Evolutionary conservation across 1,140 invertebrate species (phyloP).

Genomic region (Cherax quadricarinatus): DNA sequence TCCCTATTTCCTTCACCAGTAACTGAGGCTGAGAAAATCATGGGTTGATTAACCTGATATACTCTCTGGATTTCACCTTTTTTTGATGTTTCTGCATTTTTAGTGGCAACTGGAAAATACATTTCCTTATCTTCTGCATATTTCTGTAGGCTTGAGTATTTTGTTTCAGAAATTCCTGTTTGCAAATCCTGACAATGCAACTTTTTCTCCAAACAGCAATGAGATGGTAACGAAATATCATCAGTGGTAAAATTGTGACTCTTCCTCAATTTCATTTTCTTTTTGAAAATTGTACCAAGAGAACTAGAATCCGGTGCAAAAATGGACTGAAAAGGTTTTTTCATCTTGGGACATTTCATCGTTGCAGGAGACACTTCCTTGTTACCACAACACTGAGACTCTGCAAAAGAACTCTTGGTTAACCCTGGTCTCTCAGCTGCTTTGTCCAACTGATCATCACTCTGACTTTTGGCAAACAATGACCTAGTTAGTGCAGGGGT

Average conservation of each 20-base stretch:
- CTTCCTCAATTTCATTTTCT: slow-evolving; percentile 46
- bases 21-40: not conserved
- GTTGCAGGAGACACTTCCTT: slow-evolving; percentile 8
- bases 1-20: not conserved
- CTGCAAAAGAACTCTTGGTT: slow-evolving; percentile 26
- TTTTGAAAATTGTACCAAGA: slow-evolving; percentile 28
- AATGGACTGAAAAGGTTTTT: slow-evolving; percentile 33
- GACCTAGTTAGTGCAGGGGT: slow-evolving; percentile 16
- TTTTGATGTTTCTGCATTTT: not conserved
- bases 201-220: slow-evolving; percentile 39
- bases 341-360: slow-evolving; percentile 22
- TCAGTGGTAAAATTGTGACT: slow-evolving; percentile 43
- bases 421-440: slow-evolving; percentile 32
- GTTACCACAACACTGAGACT: not conserved
- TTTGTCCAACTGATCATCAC: slow-evolving; percentile 56
- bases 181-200: slow-evolving; percentile 2
- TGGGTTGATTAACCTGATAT: slow-evolving; percentile 45
- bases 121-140: slow-evolving; percentile 45
- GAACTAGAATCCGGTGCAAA: slow-evolving; percentile 35
- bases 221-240: slow-evolving; percentile 34
- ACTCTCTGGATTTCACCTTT: slow-evolving; percentile 34
- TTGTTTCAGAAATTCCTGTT: slow-evolving; percentile 43
- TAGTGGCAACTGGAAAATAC: slow-evolving; percentile 37
- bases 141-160: slow-evolving; percentile 34
- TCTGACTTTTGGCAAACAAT: slow-evolving; percentile 42